Base-by-base conservation (phyloP, 1,140 invertebrate genomes). In the Orchestia grillus region DNA sequence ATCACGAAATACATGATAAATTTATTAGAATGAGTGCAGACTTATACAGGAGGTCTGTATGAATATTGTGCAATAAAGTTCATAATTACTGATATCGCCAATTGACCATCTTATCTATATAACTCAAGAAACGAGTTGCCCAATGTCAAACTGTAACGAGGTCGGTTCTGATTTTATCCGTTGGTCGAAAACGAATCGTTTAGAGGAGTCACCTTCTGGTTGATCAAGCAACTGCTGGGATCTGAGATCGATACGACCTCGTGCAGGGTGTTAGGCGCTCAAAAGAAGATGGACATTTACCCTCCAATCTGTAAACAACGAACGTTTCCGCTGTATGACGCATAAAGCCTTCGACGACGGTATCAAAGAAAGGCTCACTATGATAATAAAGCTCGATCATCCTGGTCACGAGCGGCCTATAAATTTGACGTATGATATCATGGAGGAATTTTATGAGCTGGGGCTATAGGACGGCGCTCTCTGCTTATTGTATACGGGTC, bases 401-500 rank as follows among this genome's bases (percentile, higher is more conserved):
- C 44, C 92, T 36, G 44, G 92, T 94, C 92, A 94, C 43, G 92
- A 94, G 3, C 92, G 11, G 92, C 43, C 92, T 45, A 94, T 94
- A 44, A 94, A 94, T 94, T 94, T 94, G 92, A 94, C 44, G 44
- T 94, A 94, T 94, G 92, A 94, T 94, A 94, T 94, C 92, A 94
- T 45, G 92, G 40, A 47, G 92, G 92, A 94, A 15, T 94, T 94
- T 94, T 94, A 94, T 94, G 92, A 44, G 92, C 16, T 45, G 43
- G 44, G 43, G 43, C 92, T 40, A 47, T 94, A 45, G 44, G 41
- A 94, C 44, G 88, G 28, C 42, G 88, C 11, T 90, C 88, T 90
- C 88, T 44, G 88, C 28, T 90, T 44, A 90, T 44, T 90, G 88
- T 90, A 28, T 90, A 90, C 88, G 3, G 15, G 88, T 23, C 88